Evolutionary conservation across 2,797 vertebrate genomes (phyloP), one percentile per base, ranked within the genome.

Genomic region (Taenioides sp.): DNA sequence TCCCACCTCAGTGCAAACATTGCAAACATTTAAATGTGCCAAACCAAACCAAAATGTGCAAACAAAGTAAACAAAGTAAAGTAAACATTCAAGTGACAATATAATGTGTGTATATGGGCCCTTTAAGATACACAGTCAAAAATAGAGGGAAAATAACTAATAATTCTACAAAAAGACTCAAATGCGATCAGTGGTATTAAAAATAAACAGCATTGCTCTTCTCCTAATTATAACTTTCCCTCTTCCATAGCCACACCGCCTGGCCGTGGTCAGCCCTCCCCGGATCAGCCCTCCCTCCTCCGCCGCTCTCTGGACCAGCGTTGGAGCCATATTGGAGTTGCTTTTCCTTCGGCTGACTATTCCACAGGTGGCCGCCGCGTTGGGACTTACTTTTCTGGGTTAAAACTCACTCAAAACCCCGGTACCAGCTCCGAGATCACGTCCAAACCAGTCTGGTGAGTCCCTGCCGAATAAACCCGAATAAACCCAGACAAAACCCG

Each of bases 311-410:
- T 14, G 12, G 5, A 6, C 14, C 83, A 12, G 2, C 88, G 86
- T 85, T 92, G 91, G 31, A 62, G 60, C 93, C 92, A 92, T 92
- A 76, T 93, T 93, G 92, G 18, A 62, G 28, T 20, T 31, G 31
- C 10, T 65, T 65, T 47, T 64, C 62, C 40, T 64, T 16, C 37
- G 80, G 80, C 67, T 79, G 80, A 79, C 72, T 70, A 71, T 85
- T 71, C 58, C 34, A 71, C 60, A 49, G 72, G 60, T 31, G 20
- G 2, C 68, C 73, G 3, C 67, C 0, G 77, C 71, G 69, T 71
- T 7, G 20, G 6, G 18, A 63, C 72, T 5, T 5, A 20, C 3
- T 18, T 73, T 65, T 63, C 78, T 82, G 84, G 86, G 82, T 1
- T 76, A 86, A 67, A 71, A 68, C 69, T 0, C 28, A 68, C 54